Conservation (phyloP, 2,113 vertebrate genomes). For the Glareola pratincola region DNA sequence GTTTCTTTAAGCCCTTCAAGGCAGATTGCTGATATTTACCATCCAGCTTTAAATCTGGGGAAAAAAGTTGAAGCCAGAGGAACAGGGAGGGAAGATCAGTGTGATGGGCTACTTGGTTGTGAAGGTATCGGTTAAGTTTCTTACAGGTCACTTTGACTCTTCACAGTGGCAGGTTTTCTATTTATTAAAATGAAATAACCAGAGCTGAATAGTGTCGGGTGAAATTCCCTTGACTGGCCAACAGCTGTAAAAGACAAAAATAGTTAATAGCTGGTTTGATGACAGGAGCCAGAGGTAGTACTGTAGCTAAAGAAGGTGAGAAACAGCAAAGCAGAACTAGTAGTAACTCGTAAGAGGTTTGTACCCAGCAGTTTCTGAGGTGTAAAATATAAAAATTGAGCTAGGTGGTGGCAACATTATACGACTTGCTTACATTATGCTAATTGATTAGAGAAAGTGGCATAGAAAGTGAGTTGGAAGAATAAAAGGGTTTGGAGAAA, state of each 20-base stretch:
- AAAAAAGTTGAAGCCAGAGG: neutral
- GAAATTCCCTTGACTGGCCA: neutral
- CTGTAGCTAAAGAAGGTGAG: neutral
- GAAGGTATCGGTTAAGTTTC: accelerated
- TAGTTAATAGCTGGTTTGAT: neutral
- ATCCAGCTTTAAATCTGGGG: neutral
- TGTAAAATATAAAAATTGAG: neutral
- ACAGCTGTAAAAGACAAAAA: neutral
- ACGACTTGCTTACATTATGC: neutral
- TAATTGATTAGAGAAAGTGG: neutral
- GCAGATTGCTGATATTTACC: neutral
- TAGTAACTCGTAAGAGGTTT: neutral
- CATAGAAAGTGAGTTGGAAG: neutral
- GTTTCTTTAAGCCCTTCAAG: neutral
- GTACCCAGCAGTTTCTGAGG: neutral
- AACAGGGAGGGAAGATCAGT: neutral
- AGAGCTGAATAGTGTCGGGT: neutral
- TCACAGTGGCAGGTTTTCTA: neutral
- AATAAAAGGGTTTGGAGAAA: neutral
- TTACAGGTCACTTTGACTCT: neutral
- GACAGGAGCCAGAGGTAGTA: neutral
- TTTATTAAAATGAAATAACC: neutral
- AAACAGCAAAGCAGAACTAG: neutral
- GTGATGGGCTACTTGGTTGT: neutral
- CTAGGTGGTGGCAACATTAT: neutral